Evolutionary conservation across 1,140 invertebrate species (phyloP).

Genomic region (Bombus fervidus): DNA sequence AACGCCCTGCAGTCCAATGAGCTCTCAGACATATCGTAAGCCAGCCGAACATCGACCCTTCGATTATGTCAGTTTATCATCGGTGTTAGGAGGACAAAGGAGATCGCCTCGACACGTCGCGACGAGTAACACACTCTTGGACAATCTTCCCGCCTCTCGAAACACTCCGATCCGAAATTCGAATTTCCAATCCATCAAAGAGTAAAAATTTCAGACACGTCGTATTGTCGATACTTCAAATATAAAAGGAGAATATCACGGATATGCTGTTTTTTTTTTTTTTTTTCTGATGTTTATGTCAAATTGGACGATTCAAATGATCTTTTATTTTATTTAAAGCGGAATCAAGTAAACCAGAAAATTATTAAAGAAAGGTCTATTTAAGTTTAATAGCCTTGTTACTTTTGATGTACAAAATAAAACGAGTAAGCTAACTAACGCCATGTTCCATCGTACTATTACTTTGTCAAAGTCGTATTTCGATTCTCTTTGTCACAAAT

Average conservation of each 20-base stretch:
- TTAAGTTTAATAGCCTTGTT: no score
- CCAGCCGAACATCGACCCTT: constrained; percentile 56
- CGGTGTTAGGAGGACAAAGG: constrained; percentile 53
- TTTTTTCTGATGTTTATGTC: no score
- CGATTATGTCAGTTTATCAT: constrained; percentile 60
- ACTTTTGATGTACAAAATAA: no score
- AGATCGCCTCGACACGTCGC: constrained; percentile 15
- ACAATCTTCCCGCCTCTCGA: background rate
- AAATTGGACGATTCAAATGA: no score
- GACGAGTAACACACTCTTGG: constrained; percentile 22
- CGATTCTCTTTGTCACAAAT: no score
- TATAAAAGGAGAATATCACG: background rate
- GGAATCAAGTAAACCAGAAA: no score
- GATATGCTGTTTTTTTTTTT: background rate
- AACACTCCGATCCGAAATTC: background rate
- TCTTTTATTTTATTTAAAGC: no score
- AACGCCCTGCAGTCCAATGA: constrained; percentile 38
- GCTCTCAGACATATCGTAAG: constrained; percentile 56
- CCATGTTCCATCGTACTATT: rapidly evolving
- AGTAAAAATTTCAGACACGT: background rate
- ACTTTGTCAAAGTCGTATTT: no score
- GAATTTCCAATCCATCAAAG: background rate
- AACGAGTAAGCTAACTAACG: rapidly evolving
- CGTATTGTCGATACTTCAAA: background rate
- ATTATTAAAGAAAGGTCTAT: no score